phyloP scores from a whole-genome alignment of 2,797 vertebrate genomes.

The Natrix natrix region DNA sequence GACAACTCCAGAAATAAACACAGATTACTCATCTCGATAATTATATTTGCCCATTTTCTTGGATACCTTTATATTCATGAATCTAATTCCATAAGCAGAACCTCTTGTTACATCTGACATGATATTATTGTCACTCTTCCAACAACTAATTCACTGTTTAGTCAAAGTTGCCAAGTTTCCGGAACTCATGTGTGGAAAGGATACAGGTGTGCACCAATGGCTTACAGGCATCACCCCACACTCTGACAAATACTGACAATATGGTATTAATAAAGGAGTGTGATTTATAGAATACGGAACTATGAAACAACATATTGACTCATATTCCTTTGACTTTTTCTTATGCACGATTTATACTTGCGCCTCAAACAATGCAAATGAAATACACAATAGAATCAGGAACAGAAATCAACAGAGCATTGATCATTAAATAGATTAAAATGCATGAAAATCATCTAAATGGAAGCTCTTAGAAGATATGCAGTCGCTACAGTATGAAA shows the following conservation, averaged over 20 bases:
- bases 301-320: slow-evolving; percentile 50
- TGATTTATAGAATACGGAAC: slow-evolving; percentile 49
- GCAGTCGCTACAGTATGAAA: slow-evolving; percentile 69
- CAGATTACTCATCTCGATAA: neutral
- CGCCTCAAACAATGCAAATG: slow-evolving; percentile 43
- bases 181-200: neutral
- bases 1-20: neutral
- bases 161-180: neutral
- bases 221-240: neutral
- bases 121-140: neutral
- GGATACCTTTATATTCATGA: neutral
- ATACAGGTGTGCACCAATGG: neutral
- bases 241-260: slow-evolving; percentile 28
- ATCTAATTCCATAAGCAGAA: neutral
- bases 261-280: slow-evolving; percentile 39
- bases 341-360: slow-evolving; percentile 24
- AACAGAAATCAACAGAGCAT: slow-evolving; percentile 63
- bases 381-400: slow-evolving; percentile 55
- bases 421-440: slow-evolving; percentile 77
- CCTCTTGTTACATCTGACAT: neutral
- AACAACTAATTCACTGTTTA: neutral
- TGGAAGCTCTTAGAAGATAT: slow-evolving; percentile 74
- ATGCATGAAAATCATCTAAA: slow-evolving; percentile 74
- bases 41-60: neutral
- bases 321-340: slow-evolving; percentile 33